Evolutionary conservation across 2,888 invertebrate genomes (phyloP), one percentile per base, ranked within the genome.

Genomic region (Acanthococcus lagerstroemiae): DNA sequence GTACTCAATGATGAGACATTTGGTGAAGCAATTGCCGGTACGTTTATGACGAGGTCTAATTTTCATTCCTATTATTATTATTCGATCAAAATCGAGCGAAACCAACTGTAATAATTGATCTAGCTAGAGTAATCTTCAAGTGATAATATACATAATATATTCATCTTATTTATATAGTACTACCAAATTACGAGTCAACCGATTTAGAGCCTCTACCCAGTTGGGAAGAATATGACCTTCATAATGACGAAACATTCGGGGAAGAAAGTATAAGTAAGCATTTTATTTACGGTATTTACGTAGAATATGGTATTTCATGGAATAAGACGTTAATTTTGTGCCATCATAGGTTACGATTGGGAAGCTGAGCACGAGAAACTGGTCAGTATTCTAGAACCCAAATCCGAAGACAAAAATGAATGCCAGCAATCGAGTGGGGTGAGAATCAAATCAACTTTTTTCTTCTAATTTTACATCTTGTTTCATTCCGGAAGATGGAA

Each of bases 1-100:
- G 91, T 91, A 1, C 82, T 93, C 69, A 94, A 94, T 73, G 89
- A 92, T 77, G 93, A 93, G 77, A 94, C 94, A 0, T 94, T 94
- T 76, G 93, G 93, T 26, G 84, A 84, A 61, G 86, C 70, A 67
- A 66, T 69, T 61, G 48, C 71, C 37, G 70, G 72, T 72, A 69
- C 56, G 70, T 68, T 68, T 44, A 44, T 9, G n/a, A n/a, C n/a
- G n/a, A n/a, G n/a, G n/a, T n/a, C n/a, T n/a, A n/a, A n/a, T n/a
- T n/a, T n/a, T n/a, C n/a, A n/a, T n/a, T n/a, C n/a, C n/a, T n/a
- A n/a, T n/a, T n/a, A n/a, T n/a, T n/a, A n/a, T n/a, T n/a, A n/a
- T n/a, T n/a, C n/a, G n/a, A n/a, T n/a, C n/a, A n/a, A n/a, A n/a
- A n/a, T n/a, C n/a, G n/a, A n/a, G n/a, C n/a, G n/a, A n/a, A n/a